Conservation (phyloP, 2,888 invertebrate species). For the Oeneis ivallda region DNA sequence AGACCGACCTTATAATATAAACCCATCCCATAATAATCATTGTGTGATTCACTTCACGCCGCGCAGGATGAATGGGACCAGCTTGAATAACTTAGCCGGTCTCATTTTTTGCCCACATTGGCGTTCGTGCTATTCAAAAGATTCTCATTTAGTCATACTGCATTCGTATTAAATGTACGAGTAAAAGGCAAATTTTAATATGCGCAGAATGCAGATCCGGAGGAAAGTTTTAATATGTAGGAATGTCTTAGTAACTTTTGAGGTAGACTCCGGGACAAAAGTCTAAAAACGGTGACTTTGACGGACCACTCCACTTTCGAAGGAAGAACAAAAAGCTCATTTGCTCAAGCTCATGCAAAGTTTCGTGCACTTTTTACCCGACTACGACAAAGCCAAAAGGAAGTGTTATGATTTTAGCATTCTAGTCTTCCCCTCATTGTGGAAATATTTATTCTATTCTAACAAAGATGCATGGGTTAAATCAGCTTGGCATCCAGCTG, state of each 20-base stretch:
- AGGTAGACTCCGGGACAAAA: no score
- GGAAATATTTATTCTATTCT: no score
- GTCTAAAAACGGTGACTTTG: no score
- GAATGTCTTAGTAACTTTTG: conserved; percentile 50
- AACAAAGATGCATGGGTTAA: no score
- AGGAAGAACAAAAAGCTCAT: no score
- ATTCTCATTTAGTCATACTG: conserved; percentile 12
- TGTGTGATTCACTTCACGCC: conserved; percentile 55
- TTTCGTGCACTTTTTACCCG: no score
- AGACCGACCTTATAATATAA: conserved; percentile 64
- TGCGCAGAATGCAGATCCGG: conserved; percentile 4
- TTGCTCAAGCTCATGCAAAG: no score
- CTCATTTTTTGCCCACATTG: conserved; percentile 18
- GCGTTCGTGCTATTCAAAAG: conserved; percentile 19
- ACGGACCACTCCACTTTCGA: no score
- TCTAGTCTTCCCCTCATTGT: no score
- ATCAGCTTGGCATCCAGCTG: no score
- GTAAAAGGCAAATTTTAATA: conserved; percentile 15
- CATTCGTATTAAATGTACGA: conserved; percentile 4
- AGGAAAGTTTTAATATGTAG: not conserved
- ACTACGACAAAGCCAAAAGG: no score
- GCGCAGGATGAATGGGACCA: conserved; percentile 61
- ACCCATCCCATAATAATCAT: conserved; percentile 51
- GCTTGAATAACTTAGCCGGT: conserved; percentile 52
- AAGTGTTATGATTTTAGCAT: no score